Evolutionary conservation across 1,140 invertebrate genomes (phyloP).

Genomic region (Sinella curviseta): DNA sequence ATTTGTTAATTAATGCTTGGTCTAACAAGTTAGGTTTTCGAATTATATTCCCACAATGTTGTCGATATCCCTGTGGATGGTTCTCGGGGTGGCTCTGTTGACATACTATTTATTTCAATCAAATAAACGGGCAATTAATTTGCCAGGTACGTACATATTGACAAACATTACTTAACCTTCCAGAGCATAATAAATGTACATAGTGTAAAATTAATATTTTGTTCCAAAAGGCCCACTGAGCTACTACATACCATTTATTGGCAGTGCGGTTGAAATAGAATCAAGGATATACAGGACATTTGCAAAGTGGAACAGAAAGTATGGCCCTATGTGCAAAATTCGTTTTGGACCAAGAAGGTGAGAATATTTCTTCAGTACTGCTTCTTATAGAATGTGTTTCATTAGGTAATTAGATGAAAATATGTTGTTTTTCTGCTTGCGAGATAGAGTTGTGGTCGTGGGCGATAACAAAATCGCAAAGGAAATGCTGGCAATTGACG

Average conservation of each 20-base stretch:
- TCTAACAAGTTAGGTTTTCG: too few species aligned
- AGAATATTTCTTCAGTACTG: too few species aligned
- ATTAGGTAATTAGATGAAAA: too few species aligned
- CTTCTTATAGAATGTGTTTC: too few species aligned
- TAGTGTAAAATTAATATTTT: too few species aligned
- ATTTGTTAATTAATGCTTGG: too few species aligned
- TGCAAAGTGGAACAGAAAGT: not conserved
- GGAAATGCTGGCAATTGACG: not conserved
- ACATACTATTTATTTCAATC: not conserved
- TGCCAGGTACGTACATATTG: not conserved
- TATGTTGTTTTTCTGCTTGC: too few species aligned
- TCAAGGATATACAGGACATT: not conserved
- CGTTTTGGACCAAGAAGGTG: not conserved
- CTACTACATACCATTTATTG: too few species aligned
- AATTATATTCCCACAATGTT: too few species aligned
- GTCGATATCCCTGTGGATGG: not conserved
- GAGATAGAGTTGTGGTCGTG: not conserved
- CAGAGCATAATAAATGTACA: too few species aligned
- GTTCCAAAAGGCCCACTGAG: too few species aligned
- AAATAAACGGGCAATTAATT: not conserved
- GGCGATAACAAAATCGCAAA: not conserved
- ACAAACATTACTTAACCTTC: too few species aligned
- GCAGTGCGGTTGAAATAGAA: not conserved
- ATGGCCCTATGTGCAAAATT: not conserved
- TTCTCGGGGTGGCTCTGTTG: not conserved